Evolutionary conservation across 1,140 invertebrate species (phyloP), one percentile per base, ranked within the genome.

Genomic region (Hirudo medicinalis): DNA sequence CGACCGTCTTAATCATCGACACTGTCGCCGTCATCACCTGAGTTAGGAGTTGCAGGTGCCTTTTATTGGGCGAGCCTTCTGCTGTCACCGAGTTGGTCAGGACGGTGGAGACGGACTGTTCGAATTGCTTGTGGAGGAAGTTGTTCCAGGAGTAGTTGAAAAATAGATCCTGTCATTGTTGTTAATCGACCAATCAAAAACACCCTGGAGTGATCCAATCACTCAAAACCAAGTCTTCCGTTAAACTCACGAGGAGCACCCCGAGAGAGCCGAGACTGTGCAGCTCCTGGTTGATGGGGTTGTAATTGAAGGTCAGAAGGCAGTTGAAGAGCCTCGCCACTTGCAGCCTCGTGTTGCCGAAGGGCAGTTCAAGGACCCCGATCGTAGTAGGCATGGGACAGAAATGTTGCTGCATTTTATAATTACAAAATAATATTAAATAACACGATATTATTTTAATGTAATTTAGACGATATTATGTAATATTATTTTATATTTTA

Each of bases 91-190:
- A 72, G 75, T 81, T 83, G 72, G 75, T 79, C 72, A 91, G 83
- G 75, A 89, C 87, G 81, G 87, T 85, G 69, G 84, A 82, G 71
- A 92, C 83, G 78, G 88, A 87, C 79, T 87, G 85, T 80, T 88
- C 87, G 67, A 91, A 88, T 84, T 91, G 88, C 72, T 88, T 88
- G 82, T 93, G 91, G 75, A 93, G 83, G 82, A 93, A 92, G 84
- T 91, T 94, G 84, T 94, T 93, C 86, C 89, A 88, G 43, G 86
- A 84, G 84, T 89, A 91, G 78, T 86, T 85, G 81, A 92, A 90
- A 85, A 90, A 89, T 81, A 92, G 83, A 83, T 92, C 88, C 85
- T 92, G 80, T 67, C 89, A n/a, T n/a, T n/a, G n/a, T n/a, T n/a
- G 82, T 20, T 63, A 20, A 27, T 32, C 9, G 8, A 27, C 8